Evolutionary conservation across 1,140 invertebrate species (phyloP).

Genomic region (Periplaneta americana): DNA sequence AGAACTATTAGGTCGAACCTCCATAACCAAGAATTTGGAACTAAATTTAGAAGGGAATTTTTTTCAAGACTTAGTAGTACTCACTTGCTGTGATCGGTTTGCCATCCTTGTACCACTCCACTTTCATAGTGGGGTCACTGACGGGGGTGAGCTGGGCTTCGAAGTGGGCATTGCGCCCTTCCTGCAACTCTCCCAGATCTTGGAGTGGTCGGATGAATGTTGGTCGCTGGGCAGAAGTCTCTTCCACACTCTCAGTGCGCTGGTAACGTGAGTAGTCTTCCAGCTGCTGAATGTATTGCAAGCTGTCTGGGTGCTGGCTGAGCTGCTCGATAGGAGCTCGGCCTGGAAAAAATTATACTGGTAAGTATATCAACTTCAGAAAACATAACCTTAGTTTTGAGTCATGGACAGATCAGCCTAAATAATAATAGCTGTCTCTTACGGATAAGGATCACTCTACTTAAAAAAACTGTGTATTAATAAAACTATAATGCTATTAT

Average conservation of each 20-base stretch:
- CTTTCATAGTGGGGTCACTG: slow-evolving; percentile 94
- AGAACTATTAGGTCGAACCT: too few relatives aligned
- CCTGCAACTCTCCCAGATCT: slow-evolving; percentile 80
- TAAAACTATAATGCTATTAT: too few relatives aligned
- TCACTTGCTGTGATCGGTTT: slow-evolving; percentile 82
- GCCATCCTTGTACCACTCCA: slow-evolving; percentile 98
- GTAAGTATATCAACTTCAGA: too few relatives aligned
- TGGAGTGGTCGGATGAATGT: slow-evolving; percentile 85
- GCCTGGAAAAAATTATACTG: too few relatives aligned
- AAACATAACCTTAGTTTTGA: too few relatives aligned
- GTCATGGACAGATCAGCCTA: too few relatives aligned
- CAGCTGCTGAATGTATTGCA: slow-evolving; percentile 86
- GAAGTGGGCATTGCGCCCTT: slow-evolving; percentile 90
- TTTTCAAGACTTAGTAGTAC: too few relatives aligned
- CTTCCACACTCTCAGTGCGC: slow-evolving; percentile 74
- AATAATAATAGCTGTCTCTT: too few relatives aligned
- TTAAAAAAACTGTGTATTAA: too few relatives aligned
- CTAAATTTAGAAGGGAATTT: too few relatives aligned
- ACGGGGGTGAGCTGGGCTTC: slow-evolving; percentile 92
- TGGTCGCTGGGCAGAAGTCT: slow-evolving; percentile 69
- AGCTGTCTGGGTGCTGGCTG: slow-evolving; percentile 90
- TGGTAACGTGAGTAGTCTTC: slow-evolving; percentile 89
- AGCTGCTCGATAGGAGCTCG: slow-evolving; percentile 76
- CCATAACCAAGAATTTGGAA: too few relatives aligned
- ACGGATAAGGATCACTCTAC: too few relatives aligned